Evolutionary conservation across 2,797 vertebrate species (phyloP).

Genomic region (Argentina silus): DNA sequence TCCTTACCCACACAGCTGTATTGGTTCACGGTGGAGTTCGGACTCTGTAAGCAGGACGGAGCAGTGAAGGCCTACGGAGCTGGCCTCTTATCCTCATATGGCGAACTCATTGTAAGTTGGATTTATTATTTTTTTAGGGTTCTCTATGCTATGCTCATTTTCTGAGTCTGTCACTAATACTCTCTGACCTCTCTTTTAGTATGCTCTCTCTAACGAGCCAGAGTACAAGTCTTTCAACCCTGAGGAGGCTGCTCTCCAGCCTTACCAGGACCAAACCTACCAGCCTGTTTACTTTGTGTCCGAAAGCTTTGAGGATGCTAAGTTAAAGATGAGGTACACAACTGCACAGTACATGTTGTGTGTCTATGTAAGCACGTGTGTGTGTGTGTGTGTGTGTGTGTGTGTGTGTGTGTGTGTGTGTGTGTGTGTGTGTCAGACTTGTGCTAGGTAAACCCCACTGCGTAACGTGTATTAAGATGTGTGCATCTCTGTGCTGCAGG

Average conservation of each 20-base stretch:
- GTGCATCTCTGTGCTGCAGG: conserved; percentile 58
- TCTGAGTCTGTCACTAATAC: neutral
- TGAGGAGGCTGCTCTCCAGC: conserved; percentile 79
- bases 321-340: conserved; percentile 78
- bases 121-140: neutral
- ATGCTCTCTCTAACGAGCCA: conserved; percentile 83
- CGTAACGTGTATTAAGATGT: neutral
- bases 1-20: conserved; percentile 71
- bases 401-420: too few species aligned
- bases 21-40: conserved; percentile 87
- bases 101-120: conserved; percentile 79
- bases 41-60: conserved; percentile 85
- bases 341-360: neutral
- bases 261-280: conserved; percentile 84
- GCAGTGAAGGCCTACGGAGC: conserved; percentile 82
- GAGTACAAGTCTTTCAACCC: conserved; percentile 82
- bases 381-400: too few species aligned
- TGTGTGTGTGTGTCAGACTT: too few species aligned
- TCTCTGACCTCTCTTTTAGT: conserved; percentile 60
- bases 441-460: too few species aligned
- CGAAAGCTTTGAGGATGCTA: conserved; percentile 87
- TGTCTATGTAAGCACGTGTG: too few species aligned
- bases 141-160: neutral
- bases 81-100: conserved; percentile 83
- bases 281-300: conserved; percentile 87